Base-by-base conservation (phyloP, 2,797 vertebrate genomes). In the Hylomyscus alleni region DNA sequence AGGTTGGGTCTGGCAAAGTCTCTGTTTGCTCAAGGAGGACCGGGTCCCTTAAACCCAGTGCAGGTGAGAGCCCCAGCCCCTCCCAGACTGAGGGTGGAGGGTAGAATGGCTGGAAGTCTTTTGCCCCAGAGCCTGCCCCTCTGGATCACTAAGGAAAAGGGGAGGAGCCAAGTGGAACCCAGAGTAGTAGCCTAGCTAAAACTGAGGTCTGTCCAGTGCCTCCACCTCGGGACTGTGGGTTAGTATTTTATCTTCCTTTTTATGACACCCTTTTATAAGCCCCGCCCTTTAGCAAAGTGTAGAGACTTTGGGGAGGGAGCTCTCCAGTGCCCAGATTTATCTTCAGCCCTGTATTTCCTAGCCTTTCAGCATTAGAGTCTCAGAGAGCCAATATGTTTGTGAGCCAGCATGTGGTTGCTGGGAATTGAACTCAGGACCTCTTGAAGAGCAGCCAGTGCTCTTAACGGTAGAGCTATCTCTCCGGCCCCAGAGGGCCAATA, bases 21-120 rank as follows among this genome's bases (percentile, higher is more conserved):
- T 90, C 69, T 97, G 72, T 98, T 97, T 97, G 94, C 92, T 94
- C 75, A 94, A 65, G 96, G 96, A 97, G 94, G 95, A 67, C 78
- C 93, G 40, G 91, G 54, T 93, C 58, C 44, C 84, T 85, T 93
- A 65, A 89, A 47, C 40, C 52, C 60, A 10, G 65, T 13, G 54
- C 86, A 56, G 72, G 76, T 94, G 92, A 96, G 83, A 81, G 78
- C 47, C 85, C 80, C 72, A 31, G 52, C 44, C 72, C 95, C 82
- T 87, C n/a, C 69, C 83, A n/a, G 47, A 67, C 22, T 1, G 6
- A 54, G 72, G 65, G 75, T 44, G 26, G 76, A 20, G n/a, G 29
- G 80, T 37, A 13, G 72, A 78, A 54, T 5, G 86, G 34, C 54
- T 72, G 77, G 89, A 40, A 92, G 47, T 91, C 80, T 87, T 81